Evolutionary conservation across 2,113 vertebrate species (phyloP), one percentile per base, ranked within the genome.

Genomic region (Ochotona princeps): DNA sequence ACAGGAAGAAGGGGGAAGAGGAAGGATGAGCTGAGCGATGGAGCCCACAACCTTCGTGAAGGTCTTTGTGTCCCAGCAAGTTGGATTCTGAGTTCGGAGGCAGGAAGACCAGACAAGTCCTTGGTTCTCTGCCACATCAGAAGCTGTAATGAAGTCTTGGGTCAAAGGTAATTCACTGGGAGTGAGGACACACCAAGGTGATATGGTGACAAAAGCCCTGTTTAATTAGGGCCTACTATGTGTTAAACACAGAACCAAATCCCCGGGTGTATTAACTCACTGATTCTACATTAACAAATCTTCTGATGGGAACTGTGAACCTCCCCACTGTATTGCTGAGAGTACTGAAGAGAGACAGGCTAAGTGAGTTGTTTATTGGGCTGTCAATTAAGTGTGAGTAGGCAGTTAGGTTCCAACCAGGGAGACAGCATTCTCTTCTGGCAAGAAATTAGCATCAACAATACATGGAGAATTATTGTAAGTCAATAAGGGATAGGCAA

Each of bases 11-110:
- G 47, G 44, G 20, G 49, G 32, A 6, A 26, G 70, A n/a, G 57
- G 38, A 28, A 49, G 26, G 44, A 1, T 1, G 0, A 44, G 69
- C 2, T 18, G 20, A 3, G 18, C 4, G 51, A 38, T 2, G 12
- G 18, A 10, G n/a, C 23, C 13, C 5, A 6, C 14, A 2, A 21
- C 25, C 20, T 20, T 66, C 44, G 30, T 8, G 5, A 25, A 67
- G 18, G 35, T 8, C 7, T 2, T n/a, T 57, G 4, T 21, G 8
- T 8, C 9, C 38, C 28, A 2, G 66, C 18, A 75, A 23, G 28
- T 23, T 5, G 18, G 28, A 14, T n/a, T 35, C 91, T 86, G 47
- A 82, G 35, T 49, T 7, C 0, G 6, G 21, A 2, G 25, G n/a
- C 18, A 12, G 47, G 14, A 54, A 30, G 14, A 25, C 61, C 35